Evolutionary conservation across 2,797 vertebrate species (phyloP).

Genomic region (Picus viridis): DNA sequence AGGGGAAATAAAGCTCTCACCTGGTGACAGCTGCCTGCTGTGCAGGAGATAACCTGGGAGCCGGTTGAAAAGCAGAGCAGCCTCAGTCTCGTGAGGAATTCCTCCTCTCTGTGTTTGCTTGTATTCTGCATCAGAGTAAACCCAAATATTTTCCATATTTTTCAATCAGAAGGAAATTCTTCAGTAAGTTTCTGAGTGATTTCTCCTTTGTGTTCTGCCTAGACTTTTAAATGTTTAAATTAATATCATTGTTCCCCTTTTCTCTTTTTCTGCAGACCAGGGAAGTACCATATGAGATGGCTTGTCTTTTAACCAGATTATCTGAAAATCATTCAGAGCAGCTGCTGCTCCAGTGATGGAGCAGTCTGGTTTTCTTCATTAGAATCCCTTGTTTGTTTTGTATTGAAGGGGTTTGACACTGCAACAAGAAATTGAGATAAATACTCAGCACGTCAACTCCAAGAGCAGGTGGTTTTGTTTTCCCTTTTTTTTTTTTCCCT

Average conservation of each 20-base stretch:
- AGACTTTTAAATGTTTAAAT: not conserved
- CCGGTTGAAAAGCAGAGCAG: not conserved
- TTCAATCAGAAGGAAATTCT: not conserved
- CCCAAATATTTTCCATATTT: not conserved
- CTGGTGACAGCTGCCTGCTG: not conserved
- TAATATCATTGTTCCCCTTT: not conserved
- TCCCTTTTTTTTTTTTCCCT: not conserved
- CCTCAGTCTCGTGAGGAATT: not conserved
- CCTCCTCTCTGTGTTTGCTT: not conserved
- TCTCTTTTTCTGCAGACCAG: not conserved
- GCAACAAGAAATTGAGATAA: slow-evolving; percentile 58
- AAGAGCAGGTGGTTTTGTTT: not conserved
- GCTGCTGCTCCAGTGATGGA: slow-evolving; percentile 17
- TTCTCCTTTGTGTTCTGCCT: slow-evolving; percentile 2
- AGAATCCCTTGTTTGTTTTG: slow-evolving; percentile 58
- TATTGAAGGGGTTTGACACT: slow-evolving; percentile 43
- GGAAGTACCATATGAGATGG: not conserved
- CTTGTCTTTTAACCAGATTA: slow-evolving; percentile 32
- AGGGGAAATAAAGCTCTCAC: not conserved
- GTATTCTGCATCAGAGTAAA: not conserved
- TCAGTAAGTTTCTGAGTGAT: not conserved
- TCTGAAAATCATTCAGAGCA: slow-evolving; percentile 42
- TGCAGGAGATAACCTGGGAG: not conserved
- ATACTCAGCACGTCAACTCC: slow-evolving; percentile 2
- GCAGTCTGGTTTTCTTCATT: slow-evolving; percentile 47